Evolutionary conservation across 2,113 vertebrate genomes (phyloP).

Genomic region (Polypterus bichir): DNA sequence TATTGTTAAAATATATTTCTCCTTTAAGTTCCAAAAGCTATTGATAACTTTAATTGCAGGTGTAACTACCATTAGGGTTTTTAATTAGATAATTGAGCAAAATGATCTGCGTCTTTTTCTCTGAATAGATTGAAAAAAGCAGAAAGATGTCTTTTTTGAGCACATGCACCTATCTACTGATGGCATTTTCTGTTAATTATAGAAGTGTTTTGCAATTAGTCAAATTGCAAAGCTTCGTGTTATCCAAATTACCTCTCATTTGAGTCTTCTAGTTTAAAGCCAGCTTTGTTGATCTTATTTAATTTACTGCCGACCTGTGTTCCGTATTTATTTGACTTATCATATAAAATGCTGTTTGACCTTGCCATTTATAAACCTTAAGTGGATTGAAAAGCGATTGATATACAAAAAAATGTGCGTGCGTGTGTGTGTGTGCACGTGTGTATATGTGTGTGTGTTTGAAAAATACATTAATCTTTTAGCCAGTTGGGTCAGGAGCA

Average conservation of each 20-base stretch:
- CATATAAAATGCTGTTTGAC: constrained; percentile 51
- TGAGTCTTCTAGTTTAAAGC: constrained; percentile 40
- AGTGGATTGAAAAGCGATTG: constrained; percentile 50
- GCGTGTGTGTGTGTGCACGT: constrained; percentile 22
- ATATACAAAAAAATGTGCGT: constrained; percentile 33
- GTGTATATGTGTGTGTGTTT: constrained; percentile 15
- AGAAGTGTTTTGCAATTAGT: constrained; percentile 48
- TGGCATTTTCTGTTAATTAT: constrained; percentile 30
- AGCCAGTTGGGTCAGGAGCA: constrained; percentile 33
- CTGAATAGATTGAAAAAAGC: no score
- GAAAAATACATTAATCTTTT: constrained; percentile 38
- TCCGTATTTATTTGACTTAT: constrained; percentile 42
- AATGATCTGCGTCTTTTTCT: no score
- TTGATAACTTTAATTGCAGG: no score
- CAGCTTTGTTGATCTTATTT: constrained; percentile 47
- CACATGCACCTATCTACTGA: constrained; percentile 19
- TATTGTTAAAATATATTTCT: no score
- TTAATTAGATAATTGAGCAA: no score
- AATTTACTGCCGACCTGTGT: constrained; percentile 48
- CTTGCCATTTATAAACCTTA: constrained; percentile 47
- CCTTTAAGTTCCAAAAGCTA: no score
- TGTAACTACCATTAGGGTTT: no score
- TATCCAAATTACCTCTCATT: constrained; percentile 49
- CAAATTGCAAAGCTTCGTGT: constrained; percentile 42
- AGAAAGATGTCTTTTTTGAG: no score